These are phyloP conservation scores for Eonycteris spelaea DNA, from an alignment of 2,113 vertebrate genomes.

Conservation along the genomic window DNA sequence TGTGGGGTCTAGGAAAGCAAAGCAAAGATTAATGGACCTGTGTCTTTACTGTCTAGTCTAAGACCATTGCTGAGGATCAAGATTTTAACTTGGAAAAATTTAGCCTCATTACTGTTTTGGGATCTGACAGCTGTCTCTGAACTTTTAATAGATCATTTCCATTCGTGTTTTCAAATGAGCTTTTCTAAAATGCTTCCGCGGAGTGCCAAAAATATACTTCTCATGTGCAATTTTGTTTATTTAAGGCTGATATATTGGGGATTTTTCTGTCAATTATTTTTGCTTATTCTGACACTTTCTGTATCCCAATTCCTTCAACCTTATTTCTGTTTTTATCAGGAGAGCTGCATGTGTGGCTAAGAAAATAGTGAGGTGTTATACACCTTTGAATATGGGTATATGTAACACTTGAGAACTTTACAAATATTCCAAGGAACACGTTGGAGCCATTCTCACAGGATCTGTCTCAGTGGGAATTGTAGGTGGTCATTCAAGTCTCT, in stretches of 20 bases:
- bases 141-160: conserved; percentile 43
- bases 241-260: background rate
- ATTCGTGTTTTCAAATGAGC: conserved; percentile 47
- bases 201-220: conserved; percentile 12
- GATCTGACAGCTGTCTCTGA: conserved; percentile 39
- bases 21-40: conserved; percentile 1
- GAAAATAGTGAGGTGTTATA: background rate
- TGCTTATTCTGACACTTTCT: background rate
- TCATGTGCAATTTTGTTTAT: background rate
- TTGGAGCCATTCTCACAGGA: background rate
- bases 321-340: conserved; percentile 1
- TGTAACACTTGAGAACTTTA: background rate
- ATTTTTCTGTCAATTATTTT: conserved; percentile 13
- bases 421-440: background rate
- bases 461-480: background rate
- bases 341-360: background rate
- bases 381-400: background rate
- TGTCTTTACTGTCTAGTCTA: background rate
- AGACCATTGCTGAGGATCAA: conserved; percentile 27
- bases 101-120: conserved; percentile 21
- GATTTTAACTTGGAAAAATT: conserved; percentile 32
- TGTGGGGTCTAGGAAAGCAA: background rate
- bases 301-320: background rate
- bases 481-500: background rate
- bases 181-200: conserved; percentile 28